Percentiles rank a stretch among this genome's conserved stretches.
phyloP scores from a whole-genome alignment of 2,888 invertebrate species.

The Coenonympha arcania region DNA sequence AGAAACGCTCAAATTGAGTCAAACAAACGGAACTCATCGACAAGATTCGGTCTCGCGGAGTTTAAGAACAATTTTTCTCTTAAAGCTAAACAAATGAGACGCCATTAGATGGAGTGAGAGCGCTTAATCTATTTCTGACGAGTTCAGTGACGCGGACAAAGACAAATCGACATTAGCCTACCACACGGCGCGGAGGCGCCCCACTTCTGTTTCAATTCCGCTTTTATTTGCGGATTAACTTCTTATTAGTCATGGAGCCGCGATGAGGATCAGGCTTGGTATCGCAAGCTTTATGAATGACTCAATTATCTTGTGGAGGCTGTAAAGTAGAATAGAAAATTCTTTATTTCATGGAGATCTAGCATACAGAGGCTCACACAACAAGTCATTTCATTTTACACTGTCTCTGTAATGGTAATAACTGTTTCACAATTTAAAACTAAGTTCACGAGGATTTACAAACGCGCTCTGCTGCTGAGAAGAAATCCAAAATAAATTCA shows the following conservation, averaged over 20 bases:
- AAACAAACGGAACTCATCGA: constrained; percentile 67
- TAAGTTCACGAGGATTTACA: no score
- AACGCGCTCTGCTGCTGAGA: no score
- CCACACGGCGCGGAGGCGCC: constrained; percentile 71
- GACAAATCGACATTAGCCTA: constrained; percentile 74
- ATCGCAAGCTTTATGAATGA: constrained; percentile 72
- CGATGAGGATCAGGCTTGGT: constrained; percentile 54
- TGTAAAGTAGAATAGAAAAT: no score
- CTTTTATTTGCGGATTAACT: constrained; percentile 75
- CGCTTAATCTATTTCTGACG: constrained; percentile 76
- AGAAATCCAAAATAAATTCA: no score
- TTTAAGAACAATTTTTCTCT: constrained; percentile 73
- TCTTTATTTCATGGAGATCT: no score
- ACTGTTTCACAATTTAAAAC: no score
- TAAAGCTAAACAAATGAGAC: constrained; percentile 74
- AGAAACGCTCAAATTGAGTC: constrained; percentile 51
- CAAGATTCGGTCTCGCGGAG: constrained; percentile 65
- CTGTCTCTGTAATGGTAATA: no score
- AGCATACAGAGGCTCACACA: no score
- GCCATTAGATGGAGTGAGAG: constrained; percentile 74
- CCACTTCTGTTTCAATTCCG: constrained; percentile 74
- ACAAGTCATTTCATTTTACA: no score
- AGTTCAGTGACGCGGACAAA: constrained; percentile 75
- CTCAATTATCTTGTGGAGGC: constrained; percentile 69
- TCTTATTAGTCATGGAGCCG: constrained; percentile 72